Percentiles rank a stretch among this genome's conserved stretches.
phyloP scores from a whole-genome alignment of 2,797 vertebrate species.

The Oophaga sylvatica region DNA sequence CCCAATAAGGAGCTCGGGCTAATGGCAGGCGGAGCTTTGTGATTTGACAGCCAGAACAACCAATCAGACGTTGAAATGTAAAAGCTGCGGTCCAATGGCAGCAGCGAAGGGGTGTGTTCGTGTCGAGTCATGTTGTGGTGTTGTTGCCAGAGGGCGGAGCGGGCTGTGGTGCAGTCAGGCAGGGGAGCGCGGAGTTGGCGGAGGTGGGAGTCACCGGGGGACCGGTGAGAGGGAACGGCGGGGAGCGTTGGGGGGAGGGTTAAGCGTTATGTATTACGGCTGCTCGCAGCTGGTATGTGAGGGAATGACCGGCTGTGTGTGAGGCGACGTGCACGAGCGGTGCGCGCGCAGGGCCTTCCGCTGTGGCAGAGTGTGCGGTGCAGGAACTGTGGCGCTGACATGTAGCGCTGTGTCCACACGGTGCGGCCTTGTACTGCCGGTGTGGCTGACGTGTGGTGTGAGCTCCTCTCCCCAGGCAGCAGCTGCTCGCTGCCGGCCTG shows the following conservation, averaged over 20 bases:
- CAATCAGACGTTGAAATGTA: not conserved
- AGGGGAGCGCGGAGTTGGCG: conserved; percentile 50
- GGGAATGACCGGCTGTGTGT: not conserved
- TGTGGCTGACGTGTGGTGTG: too few species aligned
- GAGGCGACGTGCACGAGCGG: not conserved
- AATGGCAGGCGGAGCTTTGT: not conserved
- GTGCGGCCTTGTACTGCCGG: not conserved
- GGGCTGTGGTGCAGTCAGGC: conserved; percentile 57
- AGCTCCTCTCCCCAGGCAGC: too few species aligned
- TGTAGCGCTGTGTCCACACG: not conserved
- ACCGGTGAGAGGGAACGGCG: conserved; percentile 25
- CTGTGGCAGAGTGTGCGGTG: not conserved
- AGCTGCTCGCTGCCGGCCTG: too few species aligned
- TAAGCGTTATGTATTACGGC: not conserved
- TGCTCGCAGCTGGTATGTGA: not conserved
- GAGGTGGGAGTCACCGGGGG: conserved; percentile 45
- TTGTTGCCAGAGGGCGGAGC: conserved; percentile 55
- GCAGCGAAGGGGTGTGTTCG: conserved; percentile 5
- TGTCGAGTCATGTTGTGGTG: conserved; percentile 52
- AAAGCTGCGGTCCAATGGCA: not conserved
- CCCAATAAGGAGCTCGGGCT: not conserved
- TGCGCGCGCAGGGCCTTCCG: not conserved
- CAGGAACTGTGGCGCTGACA: not conserved
- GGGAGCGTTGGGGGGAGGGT: not conserved
- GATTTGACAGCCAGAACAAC: conserved; percentile 2